Evolutionary conservation across 1,140 invertebrate species (phyloP).

Genomic region (Papilio glaucus): DNA sequence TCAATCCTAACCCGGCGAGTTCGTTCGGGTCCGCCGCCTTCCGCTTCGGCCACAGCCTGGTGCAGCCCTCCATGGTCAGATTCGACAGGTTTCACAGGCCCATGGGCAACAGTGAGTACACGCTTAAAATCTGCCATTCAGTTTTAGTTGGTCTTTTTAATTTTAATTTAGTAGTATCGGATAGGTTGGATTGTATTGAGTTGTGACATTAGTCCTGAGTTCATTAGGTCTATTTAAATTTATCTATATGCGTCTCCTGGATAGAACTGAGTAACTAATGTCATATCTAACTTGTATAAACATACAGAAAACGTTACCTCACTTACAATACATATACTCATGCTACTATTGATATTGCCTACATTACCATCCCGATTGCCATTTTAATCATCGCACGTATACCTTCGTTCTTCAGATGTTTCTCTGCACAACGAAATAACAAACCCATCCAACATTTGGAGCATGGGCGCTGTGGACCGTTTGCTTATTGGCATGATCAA

Average conservation of each 20-base stretch:
- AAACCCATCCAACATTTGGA: constrained; percentile 86
- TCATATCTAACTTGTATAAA: too few species aligned
- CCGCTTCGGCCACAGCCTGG: constrained; percentile 96
- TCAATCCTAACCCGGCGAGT: constrained; percentile 95
- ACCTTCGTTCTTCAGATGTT: constrained; percentile 85
- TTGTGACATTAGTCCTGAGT: too few species aligned
- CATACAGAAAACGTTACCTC: too few species aligned
- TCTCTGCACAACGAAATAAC: constrained; percentile 90
- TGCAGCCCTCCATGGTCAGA: constrained; percentile 90
- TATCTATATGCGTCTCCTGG: too few species aligned
- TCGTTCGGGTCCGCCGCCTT: constrained; percentile 97
- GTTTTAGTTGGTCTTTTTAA: too few species aligned
- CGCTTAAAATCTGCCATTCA: too few species aligned
- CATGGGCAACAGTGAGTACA: constrained; percentile 86
- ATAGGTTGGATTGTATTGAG: too few species aligned
- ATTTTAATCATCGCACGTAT: neutral
- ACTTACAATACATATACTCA: too few species aligned
- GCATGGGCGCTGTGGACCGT: constrained; percentile 90
- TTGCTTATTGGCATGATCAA: constrained; percentile 90
- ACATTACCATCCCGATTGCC: too few species aligned
- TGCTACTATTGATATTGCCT: too few species aligned
- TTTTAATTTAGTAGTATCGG: constrained; percentile 12
- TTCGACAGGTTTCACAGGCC: constrained; percentile 86
- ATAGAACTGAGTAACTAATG: too few species aligned
- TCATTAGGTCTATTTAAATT: too few species aligned